Conservation (phyloP, 2,113 vertebrate genomes). For the Pelobates fuscus region DNA sequence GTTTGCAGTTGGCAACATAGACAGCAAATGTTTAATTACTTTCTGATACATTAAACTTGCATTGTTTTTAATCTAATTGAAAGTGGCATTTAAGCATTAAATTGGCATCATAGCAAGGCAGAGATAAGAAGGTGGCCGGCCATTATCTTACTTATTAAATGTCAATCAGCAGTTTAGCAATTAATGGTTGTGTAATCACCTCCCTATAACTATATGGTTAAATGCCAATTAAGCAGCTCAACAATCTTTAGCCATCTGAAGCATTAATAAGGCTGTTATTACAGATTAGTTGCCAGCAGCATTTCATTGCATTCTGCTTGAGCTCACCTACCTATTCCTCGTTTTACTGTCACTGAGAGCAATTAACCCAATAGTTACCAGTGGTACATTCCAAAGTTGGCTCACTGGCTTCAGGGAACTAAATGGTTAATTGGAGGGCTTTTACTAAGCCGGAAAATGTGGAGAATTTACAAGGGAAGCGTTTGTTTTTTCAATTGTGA, state of each 20-base stretch:
- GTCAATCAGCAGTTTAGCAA: slow-evolving; percentile 72
- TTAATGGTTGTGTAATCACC: slow-evolving; percentile 74
- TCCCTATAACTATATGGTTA: slow-evolving; percentile 69
- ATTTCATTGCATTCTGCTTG: slow-evolving; percentile 67
- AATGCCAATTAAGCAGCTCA: slow-evolving; percentile 71
- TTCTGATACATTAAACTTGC: slow-evolving; percentile 60
- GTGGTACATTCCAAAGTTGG: no score
- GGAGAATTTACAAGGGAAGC: no score
- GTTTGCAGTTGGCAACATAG: slow-evolving; percentile 43
- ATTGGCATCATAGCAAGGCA: slow-evolving; percentile 62
- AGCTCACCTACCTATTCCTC: slow-evolving; percentile 62
- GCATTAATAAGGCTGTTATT: slow-evolving; percentile 74
- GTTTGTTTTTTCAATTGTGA: no score
- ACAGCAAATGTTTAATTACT: slow-evolving; percentile 61
- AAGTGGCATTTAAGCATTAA: slow-evolving; percentile 63
- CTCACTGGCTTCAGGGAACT: no score
- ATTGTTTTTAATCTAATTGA: slow-evolving; percentile 65
- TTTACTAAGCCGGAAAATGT: no score
- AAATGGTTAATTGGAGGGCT: no score
- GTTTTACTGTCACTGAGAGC: neutral
- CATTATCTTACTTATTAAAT: slow-evolving; percentile 63
- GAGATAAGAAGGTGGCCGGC: slow-evolving; percentile 57
- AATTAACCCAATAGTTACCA: neutral
- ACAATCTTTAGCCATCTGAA: slow-evolving; percentile 68
- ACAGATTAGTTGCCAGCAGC: slow-evolving; percentile 70